Conservation (phyloP, 2,113 vertebrate species). For the Myiagra hebetior region DNA sequence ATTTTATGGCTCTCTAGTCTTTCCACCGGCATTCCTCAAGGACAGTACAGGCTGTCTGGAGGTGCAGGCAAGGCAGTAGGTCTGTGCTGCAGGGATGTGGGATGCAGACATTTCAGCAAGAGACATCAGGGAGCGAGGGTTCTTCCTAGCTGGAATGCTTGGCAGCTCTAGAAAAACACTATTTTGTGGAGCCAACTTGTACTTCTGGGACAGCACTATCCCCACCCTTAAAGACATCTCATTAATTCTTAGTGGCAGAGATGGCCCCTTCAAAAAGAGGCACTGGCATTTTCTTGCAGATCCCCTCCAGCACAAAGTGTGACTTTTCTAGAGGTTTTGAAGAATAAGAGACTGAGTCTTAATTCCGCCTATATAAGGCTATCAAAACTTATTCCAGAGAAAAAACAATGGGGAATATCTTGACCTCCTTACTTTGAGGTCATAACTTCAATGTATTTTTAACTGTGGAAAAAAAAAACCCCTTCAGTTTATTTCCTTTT, state of each 20-base stretch:
- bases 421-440: background rate
- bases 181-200: background rate
- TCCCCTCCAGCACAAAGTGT: background rate
- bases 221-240: background rate
- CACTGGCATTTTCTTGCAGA: background rate
- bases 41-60: accelerated
- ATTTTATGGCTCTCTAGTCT: background rate
- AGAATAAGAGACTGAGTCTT: background rate
- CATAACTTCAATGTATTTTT: background rate
- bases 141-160: background rate
- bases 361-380: background rate
- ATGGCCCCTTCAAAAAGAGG: background rate
- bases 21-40: background rate
- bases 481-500: background rate
- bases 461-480: background rate
- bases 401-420: background rate
- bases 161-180: background rate
- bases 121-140: background rate
- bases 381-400: background rate
- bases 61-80: background rate
- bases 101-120: background rate
- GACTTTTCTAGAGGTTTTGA: background rate
- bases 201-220: background rate
- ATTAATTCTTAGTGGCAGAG: background rate
- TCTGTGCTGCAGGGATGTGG: accelerated